Evolutionary conservation across 2,888 invertebrate species (phyloP).

Genomic region (Tetragonisca angustula): DNA sequence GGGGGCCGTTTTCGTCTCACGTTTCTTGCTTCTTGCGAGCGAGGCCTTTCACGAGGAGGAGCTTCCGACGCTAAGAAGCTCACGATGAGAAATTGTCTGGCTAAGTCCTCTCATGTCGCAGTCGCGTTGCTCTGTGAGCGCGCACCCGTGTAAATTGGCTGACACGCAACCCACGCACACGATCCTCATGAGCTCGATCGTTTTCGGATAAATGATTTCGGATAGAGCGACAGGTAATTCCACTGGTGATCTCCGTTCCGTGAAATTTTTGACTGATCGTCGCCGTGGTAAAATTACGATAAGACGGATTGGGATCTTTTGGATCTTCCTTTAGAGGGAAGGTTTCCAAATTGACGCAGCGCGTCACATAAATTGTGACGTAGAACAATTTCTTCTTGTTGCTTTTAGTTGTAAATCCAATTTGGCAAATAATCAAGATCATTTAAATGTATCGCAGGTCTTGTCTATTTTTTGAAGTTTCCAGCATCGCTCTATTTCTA

Average conservation of each 20-base stretch:
- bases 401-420: too few relatives aligned
- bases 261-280: not conserved
- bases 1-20: not conserved
- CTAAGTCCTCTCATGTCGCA: conserved; percentile 59
- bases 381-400: too few relatives aligned
- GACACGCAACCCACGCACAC: not conserved
- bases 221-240: not conserved
- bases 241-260: conserved; percentile 6
- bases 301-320: not conserved
- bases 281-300: not conserved
- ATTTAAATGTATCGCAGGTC: too few relatives aligned
- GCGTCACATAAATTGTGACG: too few relatives aligned
- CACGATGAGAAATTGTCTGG: conserved; percentile 72
- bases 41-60: conserved; percentile 17
- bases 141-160: conserved; percentile 34
- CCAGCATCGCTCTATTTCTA: too few relatives aligned
- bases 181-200: not conserved
- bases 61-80: conserved; percentile 70
- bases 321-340: too few relatives aligned
- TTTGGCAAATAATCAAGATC: too few relatives aligned
- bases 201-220: conserved; percentile 18
- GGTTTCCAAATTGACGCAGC: too few relatives aligned
- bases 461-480: too few relatives aligned
- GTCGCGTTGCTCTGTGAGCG: not conserved
- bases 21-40: not conserved